Percentiles rank a stretch among this genome's conserved stretches.
Evolutionary conservation across 2,113 vertebrate species (phyloP).

Genomic region (Vulpes ferrilata): DNA sequence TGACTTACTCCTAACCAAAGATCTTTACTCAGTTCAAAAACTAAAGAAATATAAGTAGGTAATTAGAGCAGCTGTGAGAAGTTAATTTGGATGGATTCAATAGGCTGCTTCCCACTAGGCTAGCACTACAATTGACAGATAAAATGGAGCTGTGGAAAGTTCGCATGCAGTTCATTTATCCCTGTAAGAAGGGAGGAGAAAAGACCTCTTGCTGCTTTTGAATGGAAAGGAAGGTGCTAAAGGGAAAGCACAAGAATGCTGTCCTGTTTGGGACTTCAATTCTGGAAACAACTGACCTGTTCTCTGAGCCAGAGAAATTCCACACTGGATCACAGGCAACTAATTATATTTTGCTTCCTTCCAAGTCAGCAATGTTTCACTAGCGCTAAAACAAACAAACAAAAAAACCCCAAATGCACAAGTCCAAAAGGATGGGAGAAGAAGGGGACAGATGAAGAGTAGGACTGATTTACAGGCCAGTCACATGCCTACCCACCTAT

Average conservation of each 20-base stretch:
- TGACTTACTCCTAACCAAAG: not conserved
- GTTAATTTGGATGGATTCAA: no score
- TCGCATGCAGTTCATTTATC: not conserved
- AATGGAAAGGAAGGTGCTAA: not conserved
- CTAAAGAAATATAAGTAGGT: not conserved
- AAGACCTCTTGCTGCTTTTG: not conserved
- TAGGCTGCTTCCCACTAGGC: not conserved
- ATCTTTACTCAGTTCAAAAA: not conserved
- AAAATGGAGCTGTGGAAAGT: not conserved
- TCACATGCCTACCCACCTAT: fast-evolving
- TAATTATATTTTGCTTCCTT: conserved; percentile 9
- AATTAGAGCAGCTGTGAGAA: not conserved
- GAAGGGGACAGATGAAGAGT: not conserved
- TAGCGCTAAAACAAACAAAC: not conserved
- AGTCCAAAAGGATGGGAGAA: not conserved
- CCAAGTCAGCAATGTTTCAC: not conserved
- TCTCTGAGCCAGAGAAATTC: not conserved
- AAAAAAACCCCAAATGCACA: not conserved
- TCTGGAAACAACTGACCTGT: not conserved
- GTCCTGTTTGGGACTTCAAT: not conserved
- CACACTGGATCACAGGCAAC: not conserved
- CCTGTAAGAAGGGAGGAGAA: not conserved
- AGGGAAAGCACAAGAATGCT: not conserved
- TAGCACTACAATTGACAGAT: not conserved
- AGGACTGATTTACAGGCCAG: not conserved